Conservation (phyloP, 2,113 vertebrate genomes). For the Oceanites oceanicus region DNA sequence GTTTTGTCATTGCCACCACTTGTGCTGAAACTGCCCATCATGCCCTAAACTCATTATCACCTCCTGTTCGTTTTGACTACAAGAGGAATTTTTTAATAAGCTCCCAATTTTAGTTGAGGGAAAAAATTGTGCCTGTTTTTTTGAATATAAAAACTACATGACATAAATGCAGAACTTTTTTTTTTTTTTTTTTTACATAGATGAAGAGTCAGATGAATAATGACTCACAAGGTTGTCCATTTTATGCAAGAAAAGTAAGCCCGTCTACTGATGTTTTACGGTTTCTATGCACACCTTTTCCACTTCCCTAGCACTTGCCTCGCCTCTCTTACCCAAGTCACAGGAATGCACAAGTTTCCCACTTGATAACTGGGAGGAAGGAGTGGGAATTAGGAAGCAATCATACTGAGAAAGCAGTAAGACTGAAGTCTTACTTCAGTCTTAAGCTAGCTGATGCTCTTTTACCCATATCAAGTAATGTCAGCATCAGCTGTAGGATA, state of each 20-base stretch:
- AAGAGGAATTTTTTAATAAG: background rate
- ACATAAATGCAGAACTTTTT: background rate
- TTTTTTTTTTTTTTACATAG: background rate
- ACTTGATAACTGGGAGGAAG: background rate
- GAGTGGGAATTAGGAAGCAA: background rate
- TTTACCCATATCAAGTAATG: background rate
- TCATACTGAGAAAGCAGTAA: background rate
- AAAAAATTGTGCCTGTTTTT: background rate
- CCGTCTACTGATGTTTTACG: background rate
- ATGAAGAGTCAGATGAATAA: background rate
- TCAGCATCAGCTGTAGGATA: background rate
- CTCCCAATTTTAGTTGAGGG: background rate
- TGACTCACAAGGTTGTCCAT: background rate
- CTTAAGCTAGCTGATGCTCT: background rate
- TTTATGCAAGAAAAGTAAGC: background rate
- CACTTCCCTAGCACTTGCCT: background rate
- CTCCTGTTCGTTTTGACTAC: background rate
- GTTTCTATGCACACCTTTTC: background rate
- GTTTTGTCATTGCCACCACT: background rate
- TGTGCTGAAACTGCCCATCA: background rate
- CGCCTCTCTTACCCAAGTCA: too few relatives aligned
- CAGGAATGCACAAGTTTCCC: background rate
- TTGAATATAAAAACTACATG: background rate
- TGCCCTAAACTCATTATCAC: background rate
- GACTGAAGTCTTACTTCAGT: background rate